Evolutionary conservation across 2,888 invertebrate species (phyloP).

Genomic region (Thysanoteuthis rhombus): DNA sequence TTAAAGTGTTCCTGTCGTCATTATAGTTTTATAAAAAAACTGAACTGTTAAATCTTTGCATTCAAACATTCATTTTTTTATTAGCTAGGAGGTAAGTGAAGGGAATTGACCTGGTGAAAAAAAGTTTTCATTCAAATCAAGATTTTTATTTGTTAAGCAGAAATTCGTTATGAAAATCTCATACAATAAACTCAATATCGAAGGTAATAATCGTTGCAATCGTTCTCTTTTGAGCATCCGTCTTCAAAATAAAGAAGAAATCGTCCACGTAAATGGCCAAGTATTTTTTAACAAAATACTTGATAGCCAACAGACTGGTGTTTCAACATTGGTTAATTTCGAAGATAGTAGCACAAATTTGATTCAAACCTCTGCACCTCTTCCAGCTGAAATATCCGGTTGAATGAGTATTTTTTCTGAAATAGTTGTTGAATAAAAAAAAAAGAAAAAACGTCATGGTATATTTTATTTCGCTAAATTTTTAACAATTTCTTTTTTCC

Average conservation of each 20-base stretch:
- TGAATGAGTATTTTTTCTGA: no score
- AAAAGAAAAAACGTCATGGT: no score
- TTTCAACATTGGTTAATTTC: not conserved
- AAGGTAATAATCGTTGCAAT: not conserved
- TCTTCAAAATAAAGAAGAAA: not conserved
- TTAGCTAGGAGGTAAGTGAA: not conserved
- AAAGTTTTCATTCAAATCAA: not conserved
- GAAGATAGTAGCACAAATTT: not conserved
- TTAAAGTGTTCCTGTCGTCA: not conserved
- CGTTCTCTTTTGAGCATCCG: not conserved
- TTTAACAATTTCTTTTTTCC: not conserved
- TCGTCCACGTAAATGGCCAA: not conserved
- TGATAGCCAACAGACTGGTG: no score
- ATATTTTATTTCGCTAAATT: no score
- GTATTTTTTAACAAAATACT: not conserved
- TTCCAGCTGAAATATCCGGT: not conserved
- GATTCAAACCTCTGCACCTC: not conserved
- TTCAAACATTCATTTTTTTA: not conserved
- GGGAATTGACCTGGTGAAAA: not conserved
- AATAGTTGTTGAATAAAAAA: no score
- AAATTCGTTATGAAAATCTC: not conserved
- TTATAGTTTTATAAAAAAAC: not conserved
- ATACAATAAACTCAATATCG: not conserved
- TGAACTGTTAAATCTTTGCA: not conserved
- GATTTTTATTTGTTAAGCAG: not conserved